A percentile compares a stretch with the other conserved stretches of the same genome.
Conservation (phyloP, 2,797 vertebrate genomes). For the Enteromius trimaculatus region DNA sequence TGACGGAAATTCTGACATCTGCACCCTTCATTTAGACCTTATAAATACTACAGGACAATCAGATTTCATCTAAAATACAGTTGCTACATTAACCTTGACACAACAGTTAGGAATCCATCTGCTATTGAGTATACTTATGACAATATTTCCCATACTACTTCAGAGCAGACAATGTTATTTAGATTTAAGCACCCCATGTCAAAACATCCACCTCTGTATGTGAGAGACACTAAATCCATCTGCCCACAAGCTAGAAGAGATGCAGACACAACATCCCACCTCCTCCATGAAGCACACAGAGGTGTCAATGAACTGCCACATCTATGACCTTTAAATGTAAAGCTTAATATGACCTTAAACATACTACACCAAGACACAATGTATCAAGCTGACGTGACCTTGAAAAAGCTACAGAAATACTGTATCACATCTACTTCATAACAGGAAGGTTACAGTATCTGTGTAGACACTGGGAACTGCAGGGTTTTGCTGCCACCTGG, state of each 20-base stretch:
- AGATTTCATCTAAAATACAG: neutral
- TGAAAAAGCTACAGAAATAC: constrained; percentile 19
- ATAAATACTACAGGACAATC: neutral
- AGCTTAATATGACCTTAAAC: neutral
- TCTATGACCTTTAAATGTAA: neutral
- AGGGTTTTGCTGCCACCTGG: constrained; percentile 50
- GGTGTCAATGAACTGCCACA: neutral
- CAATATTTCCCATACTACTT: neutral
- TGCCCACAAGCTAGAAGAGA: constrained; percentile 22
- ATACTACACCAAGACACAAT: neutral
- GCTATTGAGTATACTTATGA: neutral
- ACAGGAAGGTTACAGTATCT: constrained; percentile 1
- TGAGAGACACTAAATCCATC: constrained; percentile 3
- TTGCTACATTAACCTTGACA: neutral
- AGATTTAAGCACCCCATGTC: neutral
- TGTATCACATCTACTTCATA: neutral
- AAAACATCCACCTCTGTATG: neutral
- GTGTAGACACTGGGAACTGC: neutral
- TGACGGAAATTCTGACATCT: constrained; percentile 20
- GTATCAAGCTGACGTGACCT: constrained; percentile 21
- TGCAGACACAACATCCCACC: neutral
- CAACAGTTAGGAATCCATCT: neutral
- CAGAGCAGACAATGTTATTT: constrained; percentile 28
- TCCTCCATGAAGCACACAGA: constrained; percentile 7
- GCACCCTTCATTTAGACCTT: constrained; percentile 15